Percentiles rank a stretch among this genome's conserved stretches.
phyloP scores from a whole-genome alignment of 2,113 vertebrate genomes.

The Percina caprodes region DNA sequence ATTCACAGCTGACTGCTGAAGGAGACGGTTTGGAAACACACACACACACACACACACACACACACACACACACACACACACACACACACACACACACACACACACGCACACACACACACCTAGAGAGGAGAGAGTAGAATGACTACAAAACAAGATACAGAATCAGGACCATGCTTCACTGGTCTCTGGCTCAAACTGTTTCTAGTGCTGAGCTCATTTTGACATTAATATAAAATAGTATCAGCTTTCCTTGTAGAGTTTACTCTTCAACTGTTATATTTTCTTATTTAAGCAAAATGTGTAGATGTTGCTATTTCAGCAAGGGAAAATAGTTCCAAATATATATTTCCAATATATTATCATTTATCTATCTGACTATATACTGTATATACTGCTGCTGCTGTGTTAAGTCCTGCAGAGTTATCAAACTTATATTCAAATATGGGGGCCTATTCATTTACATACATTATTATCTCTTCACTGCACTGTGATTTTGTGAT shows the following conservation, averaged over 20 bases:
- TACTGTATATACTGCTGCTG: background rate
- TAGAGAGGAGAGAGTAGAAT: constrained; percentile 12
- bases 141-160: constrained; percentile 16
- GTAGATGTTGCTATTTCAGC: background rate
- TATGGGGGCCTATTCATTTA: background rate
- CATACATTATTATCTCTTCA: constrained; percentile 16
- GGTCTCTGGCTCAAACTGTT: constrained; percentile 8
- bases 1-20: constrained; percentile 52
- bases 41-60: constrained; percentile 6
- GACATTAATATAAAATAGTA: constrained; percentile 20
- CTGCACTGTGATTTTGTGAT: constrained; percentile 21
- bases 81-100: no score
- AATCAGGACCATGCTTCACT: constrained; percentile 25
- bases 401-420: background rate
- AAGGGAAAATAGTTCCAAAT: background rate
- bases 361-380: background rate
- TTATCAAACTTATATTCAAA: constrained; percentile 18
- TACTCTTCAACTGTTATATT: constrained; percentile 9
- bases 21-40: constrained; percentile 34
- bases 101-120: constrained; percentile 40
- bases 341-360: background rate
- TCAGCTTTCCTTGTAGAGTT: constrained; percentile 11
- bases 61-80: constrained; percentile 19
- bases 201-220: constrained; percentile 10
- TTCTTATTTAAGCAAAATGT: background rate